Conservation (phyloP, 2,888 invertebrate genomes). For the Agrilus biguttatus region DNA sequence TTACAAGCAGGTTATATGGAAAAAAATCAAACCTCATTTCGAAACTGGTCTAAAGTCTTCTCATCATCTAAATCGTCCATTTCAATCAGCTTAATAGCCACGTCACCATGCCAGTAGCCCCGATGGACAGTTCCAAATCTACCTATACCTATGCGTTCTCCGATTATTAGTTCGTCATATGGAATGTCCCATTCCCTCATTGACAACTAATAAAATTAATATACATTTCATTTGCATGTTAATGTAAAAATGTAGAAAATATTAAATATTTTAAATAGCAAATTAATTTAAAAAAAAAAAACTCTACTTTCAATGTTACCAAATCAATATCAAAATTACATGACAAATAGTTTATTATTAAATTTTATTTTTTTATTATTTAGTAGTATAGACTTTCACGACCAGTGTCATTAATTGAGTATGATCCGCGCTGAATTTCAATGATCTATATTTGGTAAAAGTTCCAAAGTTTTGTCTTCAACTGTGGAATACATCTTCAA, state of each 20-base stretch:
- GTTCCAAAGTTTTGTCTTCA: too few species aligned
- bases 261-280: constrained; percentile 6
- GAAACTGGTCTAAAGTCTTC: constrained; percentile 85
- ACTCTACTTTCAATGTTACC: too few species aligned
- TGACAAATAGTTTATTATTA: too few species aligned
- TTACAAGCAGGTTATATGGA: constrained; percentile 1
- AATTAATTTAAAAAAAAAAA: neutral
- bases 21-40: constrained; percentile 58
- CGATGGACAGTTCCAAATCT: constrained; percentile 90
- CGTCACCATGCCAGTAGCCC: constrained; percentile 96
- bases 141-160: constrained; percentile 79
- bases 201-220: constrained; percentile 43
- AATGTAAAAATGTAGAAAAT: constrained; percentile 3
- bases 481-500: too few species aligned
- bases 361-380: too few species aligned
- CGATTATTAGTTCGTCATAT: constrained; percentile 80
- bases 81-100: constrained; percentile 90
- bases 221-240: neutral
- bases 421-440: too few species aligned
- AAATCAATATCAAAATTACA: too few species aligned
- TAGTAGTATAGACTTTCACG: too few species aligned
- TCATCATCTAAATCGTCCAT: constrained; percentile 82
- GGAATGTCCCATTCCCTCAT: constrained; percentile 97
- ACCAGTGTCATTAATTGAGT: too few species aligned
- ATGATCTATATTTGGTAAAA: too few species aligned